phyloP scores from a whole-genome alignment of 1,140 invertebrate species.

The Cyphomyrmex costatus region DNA sequence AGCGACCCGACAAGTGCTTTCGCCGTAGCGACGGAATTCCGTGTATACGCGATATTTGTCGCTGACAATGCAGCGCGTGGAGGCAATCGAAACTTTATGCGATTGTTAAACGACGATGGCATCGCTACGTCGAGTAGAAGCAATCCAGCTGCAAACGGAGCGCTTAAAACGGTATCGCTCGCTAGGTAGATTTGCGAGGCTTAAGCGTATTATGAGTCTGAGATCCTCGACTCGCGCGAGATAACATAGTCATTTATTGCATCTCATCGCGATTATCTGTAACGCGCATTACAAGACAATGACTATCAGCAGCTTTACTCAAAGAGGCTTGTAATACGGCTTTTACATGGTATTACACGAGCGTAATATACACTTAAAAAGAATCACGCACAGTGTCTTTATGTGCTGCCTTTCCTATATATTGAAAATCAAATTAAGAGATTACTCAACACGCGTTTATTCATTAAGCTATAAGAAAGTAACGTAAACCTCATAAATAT shows the following conservation, averaged over 20 bases:
- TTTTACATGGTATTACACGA: not conserved
- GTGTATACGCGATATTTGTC: conserved; percentile 23
- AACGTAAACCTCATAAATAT: not conserved
- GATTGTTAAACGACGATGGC: conserved; percentile 30
- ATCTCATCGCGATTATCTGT: conserved; percentile 34
- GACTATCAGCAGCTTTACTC: conserved; percentile 35
- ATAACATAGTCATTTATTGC: conserved; percentile 19
- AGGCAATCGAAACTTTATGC: conserved; percentile 49
- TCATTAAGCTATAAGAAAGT: not conserved
- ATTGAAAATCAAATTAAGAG: not conserved
- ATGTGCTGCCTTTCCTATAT: not conserved
- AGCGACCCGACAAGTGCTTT: conserved; percentile 5
- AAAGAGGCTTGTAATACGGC: not conserved
- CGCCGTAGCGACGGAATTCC: not conserved
- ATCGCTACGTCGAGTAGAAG: not conserved
- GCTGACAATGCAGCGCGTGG: not conserved
- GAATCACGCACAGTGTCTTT: not conserved
- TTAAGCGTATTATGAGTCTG: conserved; percentile 42
- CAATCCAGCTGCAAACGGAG: not conserved
- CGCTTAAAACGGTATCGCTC: conserved; percentile 23
- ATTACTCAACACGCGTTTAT: too few species aligned
- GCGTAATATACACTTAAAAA: not conserved
- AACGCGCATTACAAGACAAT: conserved; percentile 26
- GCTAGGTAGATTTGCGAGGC: conserved; percentile 39
- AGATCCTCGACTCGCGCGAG: conserved; percentile 11